A percentile compares a stretch with the other conserved stretches of the same genome.
These are phyloP conservation scores for Platycercus adscitus DNA, from an alignment of 2,113 vertebrate genomes.

Conservation along the genomic window DNA sequence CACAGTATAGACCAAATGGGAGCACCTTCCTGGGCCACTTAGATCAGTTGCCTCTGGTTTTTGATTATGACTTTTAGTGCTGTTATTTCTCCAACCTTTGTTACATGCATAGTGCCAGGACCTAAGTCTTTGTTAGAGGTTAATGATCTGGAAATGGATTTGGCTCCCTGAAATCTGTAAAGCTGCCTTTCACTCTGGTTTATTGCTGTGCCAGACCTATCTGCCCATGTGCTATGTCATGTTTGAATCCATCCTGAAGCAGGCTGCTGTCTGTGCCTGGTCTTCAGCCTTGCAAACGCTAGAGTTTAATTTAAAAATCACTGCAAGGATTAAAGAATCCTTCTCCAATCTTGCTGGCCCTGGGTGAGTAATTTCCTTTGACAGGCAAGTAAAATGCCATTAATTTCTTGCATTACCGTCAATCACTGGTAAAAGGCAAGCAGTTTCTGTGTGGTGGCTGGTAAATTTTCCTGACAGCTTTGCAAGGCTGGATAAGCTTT, in stretches of 20 bases:
- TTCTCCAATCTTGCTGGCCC: neutral
- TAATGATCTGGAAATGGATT: neutral
- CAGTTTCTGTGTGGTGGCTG: constrained; percentile 28
- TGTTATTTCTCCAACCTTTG: neutral
- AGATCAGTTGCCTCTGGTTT: neutral
- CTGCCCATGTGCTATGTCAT: neutral
- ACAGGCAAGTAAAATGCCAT: constrained; percentile 43
- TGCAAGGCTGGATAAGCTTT: neutral
- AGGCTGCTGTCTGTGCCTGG: neutral
- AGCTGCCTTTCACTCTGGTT: neutral
- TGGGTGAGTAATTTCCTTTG: constrained; percentile 10
- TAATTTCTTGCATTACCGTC: constrained; percentile 35
- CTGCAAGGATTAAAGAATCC: constrained; percentile 27
- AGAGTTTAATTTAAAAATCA: neutral
- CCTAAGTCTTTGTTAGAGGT: neutral
- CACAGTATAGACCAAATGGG: rapidly evolving
- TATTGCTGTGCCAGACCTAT: neutral
- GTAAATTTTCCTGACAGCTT: constrained; percentile 54
- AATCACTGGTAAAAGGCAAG: constrained; percentile 1
- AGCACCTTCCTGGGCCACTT: neutral
- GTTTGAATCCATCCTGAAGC: neutral
- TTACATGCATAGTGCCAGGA: neutral
- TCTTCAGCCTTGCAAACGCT: neutral
- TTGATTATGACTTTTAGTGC: neutral
- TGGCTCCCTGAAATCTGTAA: neutral